phyloP scores from a whole-genome alignment of 2,113 vertebrate genomes.

The Urocolius indicus region DNA sequence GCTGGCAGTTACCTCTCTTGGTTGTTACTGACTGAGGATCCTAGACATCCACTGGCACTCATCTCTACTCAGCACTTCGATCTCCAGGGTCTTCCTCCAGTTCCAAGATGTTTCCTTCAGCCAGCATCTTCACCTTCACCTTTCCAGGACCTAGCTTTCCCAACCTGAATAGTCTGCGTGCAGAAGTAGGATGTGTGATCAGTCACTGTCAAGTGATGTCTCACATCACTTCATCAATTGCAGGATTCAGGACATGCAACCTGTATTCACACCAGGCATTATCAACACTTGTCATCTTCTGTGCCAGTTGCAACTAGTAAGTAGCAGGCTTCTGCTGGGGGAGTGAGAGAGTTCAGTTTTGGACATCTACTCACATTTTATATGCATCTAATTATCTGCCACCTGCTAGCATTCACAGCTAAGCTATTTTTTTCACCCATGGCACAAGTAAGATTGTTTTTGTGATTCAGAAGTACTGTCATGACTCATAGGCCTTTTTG shows the following conservation, averaged over 20 bases:
- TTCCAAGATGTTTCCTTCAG: not conserved
- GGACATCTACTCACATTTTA: not conserved
- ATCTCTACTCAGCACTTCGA: not conserved
- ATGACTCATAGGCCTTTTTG: slow-evolving; percentile 69
- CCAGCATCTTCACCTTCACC: not conserved
- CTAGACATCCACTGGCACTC: not conserved
- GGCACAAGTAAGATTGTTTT: not conserved
- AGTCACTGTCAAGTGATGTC: not conserved
- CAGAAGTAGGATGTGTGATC: not conserved
- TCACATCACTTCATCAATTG: not conserved
- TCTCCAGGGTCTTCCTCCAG: not conserved
- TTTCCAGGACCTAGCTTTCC: not conserved
- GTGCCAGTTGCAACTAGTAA: not conserved
- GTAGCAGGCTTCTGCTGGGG: not conserved
- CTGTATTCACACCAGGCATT: not conserved
- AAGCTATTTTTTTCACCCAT: slow-evolving; percentile 1
- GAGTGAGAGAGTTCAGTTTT: not conserved
- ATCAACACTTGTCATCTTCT: not conserved
- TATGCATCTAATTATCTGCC: not conserved
- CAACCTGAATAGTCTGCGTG: not conserved
- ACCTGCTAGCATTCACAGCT: not conserved
- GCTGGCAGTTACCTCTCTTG: not conserved
- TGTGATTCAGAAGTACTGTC: slow-evolving; percentile 60
- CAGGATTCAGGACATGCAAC: not conserved
- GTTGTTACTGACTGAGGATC: not conserved